Evolutionary conservation across 1,140 invertebrate species (phyloP).

Genomic region (Lamellibrachia luymesi): DNA sequence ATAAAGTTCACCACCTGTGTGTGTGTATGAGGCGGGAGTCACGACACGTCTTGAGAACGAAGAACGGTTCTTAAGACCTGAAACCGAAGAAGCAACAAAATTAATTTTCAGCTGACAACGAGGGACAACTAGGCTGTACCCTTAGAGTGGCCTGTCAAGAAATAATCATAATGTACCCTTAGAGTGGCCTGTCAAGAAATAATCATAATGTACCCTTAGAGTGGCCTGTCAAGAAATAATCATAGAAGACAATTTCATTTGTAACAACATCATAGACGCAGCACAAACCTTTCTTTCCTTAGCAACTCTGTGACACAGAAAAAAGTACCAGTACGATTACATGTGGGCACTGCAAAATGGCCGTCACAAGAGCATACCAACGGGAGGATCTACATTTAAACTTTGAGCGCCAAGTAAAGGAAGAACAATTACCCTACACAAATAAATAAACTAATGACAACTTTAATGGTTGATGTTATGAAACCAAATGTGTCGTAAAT

Average conservation of each 20-base stretch:
- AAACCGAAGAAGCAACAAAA: not conserved
- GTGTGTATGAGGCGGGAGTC: not conserved
- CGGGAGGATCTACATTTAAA: not conserved
- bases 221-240: not conserved
- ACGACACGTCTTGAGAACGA: not conserved
- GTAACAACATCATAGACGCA: not conserved
- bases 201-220: not conserved
- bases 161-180: not conserved
- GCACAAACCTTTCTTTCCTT: not conserved
- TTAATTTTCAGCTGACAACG: not conserved
- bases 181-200: not conserved
- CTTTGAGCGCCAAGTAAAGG: not conserved
- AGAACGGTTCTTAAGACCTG: not conserved
- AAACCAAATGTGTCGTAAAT: not conserved
- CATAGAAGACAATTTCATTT: not conserved
- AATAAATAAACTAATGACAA: not conserved
- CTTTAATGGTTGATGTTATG: not conserved
- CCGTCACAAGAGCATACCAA: not conserved
- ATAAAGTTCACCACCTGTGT: not conserved
- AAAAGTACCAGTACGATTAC: no score
- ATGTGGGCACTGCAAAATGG: not conserved
- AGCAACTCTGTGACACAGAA: not conserved
- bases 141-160: not conserved
- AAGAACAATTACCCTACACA: not conserved
- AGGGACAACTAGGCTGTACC: not conserved